Base-by-base conservation (phyloP, 1,140 invertebrate species). In the Achatina immaculata region DNA sequence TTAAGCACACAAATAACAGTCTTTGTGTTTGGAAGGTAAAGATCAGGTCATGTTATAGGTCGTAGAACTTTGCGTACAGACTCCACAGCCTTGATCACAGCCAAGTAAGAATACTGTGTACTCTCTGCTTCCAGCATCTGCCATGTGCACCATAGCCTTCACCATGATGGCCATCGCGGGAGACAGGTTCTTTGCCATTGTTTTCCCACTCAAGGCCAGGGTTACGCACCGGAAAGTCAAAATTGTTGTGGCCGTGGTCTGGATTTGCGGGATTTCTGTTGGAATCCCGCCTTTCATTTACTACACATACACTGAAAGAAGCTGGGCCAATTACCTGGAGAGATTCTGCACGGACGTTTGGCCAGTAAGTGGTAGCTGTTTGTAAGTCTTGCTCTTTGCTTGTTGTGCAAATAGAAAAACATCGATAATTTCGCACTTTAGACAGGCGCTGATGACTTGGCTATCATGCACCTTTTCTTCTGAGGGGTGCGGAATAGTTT, bases 141-240 rank as follows among this genome's bases (percentile, higher is more conserved):
- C 91, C 40, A 86, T 93, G 86, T 91, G 90, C 43, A 88, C 90
- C n/a, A 92, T 91, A 78, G 91, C 92, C 24, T 87, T 93, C 43
- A 92, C 92, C 6, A 80, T 93, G 73, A 90, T 91, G 34, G 92
- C 90, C 21, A 91, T 93, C 36, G 90, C 92, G 9, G 90, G 91
- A 34, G 92, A 93, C 83, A 87, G 92, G 1, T 92, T 92, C 83
- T 90, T 92, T 78, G 92, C 92, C 74, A 92, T 93, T 48, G 87
- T 92, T 66, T 92, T 90, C 71, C 92, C 92, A 0, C 83, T 93
- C 42, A 90, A 90, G 71, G 89, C 91, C 6, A 87, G 91, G 1
- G 88, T 92, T 38, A 91, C 92, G 9, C 87, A 92, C 58, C 86
- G 89, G 7, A 84, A 89, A 48, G 90, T 92, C 55, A 84, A 85